Evolutionary conservation across 2,113 vertebrate genomes (phyloP).

Genomic region (Planiliza haematocheilus): DNA sequence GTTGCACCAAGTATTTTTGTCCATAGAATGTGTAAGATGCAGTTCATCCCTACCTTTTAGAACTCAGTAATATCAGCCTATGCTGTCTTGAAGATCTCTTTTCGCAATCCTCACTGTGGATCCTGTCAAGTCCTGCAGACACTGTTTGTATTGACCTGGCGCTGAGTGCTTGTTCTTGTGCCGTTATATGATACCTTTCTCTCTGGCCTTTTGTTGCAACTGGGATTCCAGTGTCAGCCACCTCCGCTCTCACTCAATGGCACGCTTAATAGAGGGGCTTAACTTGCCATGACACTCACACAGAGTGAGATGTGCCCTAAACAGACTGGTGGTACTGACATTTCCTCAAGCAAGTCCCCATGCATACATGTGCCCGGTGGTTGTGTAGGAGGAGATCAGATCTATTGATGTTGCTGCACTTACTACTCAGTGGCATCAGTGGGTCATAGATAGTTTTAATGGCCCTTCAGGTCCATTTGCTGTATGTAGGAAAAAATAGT

Average conservation of each 20-base stretch:
- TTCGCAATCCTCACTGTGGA: not conserved
- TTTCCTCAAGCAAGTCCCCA: conserved; percentile 30
- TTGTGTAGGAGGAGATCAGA: conserved; percentile 24
- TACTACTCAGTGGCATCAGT: conserved; percentile 9
- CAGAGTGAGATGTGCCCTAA: conserved; percentile 40
- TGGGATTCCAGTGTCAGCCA: conserved; percentile 8
- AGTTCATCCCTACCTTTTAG: conserved; percentile 6
- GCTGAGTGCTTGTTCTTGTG: conserved; percentile 21
- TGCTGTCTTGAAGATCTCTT: not conserved
- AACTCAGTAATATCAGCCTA: not conserved
- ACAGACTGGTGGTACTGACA: conserved; percentile 32
- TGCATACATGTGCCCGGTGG: conserved; percentile 28
- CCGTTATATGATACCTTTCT: conserved; percentile 14
- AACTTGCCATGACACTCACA: conserved; percentile 21
- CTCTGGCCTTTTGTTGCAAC: conserved; percentile 16
- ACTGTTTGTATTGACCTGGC: conserved; percentile 26
- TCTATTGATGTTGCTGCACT: conserved; percentile 16
- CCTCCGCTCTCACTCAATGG: conserved; percentile 30
- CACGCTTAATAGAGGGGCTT: conserved; percentile 27
- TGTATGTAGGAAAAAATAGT: not conserved
- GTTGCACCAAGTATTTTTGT: too few relatives aligned
- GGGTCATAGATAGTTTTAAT: conserved; percentile 17
- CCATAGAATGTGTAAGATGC: not conserved
- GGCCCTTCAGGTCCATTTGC: conserved; percentile 14
- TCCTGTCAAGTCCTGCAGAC: conserved; percentile 14